Conservation (phyloP, 2,888 invertebrate species). For the Plebejus anna region DNA sequence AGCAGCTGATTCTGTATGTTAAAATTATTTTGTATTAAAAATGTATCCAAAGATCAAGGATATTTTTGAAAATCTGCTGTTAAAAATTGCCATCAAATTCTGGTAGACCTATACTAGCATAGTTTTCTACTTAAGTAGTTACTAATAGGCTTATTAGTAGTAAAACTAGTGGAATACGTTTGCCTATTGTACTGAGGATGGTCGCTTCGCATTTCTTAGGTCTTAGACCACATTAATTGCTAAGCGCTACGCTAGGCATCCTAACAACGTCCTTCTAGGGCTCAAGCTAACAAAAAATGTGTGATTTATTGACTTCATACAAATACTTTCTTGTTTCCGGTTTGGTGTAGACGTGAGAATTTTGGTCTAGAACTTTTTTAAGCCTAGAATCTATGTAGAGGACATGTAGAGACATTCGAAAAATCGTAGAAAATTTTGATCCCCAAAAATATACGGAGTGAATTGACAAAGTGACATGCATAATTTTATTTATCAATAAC, state of each 20-base stretch:
- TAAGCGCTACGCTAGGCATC: slow-evolving; percentile 19
- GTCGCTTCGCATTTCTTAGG: slow-evolving; percentile 2
- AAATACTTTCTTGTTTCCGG: not conserved
- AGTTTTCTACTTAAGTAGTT: not conserved
- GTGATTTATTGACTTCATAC: slow-evolving; percentile 22
- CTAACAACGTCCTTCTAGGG: slow-evolving; percentile 17
- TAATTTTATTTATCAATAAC: too few relatives aligned
- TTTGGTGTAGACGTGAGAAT: not conserved
- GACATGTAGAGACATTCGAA: too few relatives aligned
- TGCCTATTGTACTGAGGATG: slow-evolving; percentile 29
- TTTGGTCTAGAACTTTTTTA: slow-evolving; percentile 5
- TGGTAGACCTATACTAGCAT: not conserved
- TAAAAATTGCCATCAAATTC: too few relatives aligned
- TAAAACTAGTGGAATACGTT: not conserved
- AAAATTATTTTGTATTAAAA: too few relatives aligned
- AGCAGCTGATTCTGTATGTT: too few relatives aligned
- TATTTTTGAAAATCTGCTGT: too few relatives aligned
- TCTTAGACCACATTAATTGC: slow-evolving; percentile 20
- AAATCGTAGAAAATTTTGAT: too few relatives aligned
- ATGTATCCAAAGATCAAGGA: too few relatives aligned
- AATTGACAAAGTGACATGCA: too few relatives aligned
- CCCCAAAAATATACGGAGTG: too few relatives aligned
- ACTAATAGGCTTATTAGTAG: not conserved
- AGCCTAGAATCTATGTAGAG: not conserved
- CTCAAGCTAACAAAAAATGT: not conserved